Conservation (phyloP, 1,140 invertebrate genomes). For the Zaprionus nigranus region DNA sequence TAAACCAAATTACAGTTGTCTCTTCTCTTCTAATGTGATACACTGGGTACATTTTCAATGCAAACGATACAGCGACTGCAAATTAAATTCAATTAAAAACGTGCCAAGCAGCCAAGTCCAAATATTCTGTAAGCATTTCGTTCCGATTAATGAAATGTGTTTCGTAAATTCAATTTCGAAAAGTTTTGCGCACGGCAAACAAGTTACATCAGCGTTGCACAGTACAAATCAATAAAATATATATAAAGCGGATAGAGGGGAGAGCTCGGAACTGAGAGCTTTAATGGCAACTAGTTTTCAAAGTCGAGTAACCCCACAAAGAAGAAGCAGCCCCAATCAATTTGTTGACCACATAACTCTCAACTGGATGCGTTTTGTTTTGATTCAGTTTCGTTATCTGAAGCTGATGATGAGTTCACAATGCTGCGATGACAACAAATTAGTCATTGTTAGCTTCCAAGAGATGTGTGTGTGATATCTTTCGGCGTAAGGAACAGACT, state of each 20-base stretch:
- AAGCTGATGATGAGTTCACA: constrained; percentile 41
- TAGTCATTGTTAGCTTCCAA: constrained; percentile 34
- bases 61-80: constrained; percentile 15
- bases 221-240: constrained; percentile 42
- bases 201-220: constrained; percentile 49
- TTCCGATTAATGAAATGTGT: constrained; percentile 37
- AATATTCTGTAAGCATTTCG: constrained; percentile 37
- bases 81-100: constrained; percentile 73
- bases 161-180: constrained; percentile 56
- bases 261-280: neutral
- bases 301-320: constrained; percentile 8
- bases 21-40: constrained; percentile 18
- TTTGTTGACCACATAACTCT: constrained; percentile 41
- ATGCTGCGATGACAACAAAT: constrained; percentile 64
- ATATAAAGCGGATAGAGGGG: neutral
- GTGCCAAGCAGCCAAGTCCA: constrained; percentile 53
- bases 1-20: constrained; percentile 45
- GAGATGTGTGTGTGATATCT: constrained; percentile 45
- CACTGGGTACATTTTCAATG: constrained; percentile 6
- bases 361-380: constrained; percentile 27
- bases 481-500: constrained; percentile 21
- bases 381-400: constrained; percentile 10
- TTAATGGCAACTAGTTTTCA: constrained; percentile 42
- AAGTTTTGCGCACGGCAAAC: constrained; percentile 58
- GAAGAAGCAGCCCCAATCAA: constrained; percentile 23